phyloP scores from a whole-genome alignment of 2,888 invertebrate species.

The Tetranychus truncatus region DNA sequence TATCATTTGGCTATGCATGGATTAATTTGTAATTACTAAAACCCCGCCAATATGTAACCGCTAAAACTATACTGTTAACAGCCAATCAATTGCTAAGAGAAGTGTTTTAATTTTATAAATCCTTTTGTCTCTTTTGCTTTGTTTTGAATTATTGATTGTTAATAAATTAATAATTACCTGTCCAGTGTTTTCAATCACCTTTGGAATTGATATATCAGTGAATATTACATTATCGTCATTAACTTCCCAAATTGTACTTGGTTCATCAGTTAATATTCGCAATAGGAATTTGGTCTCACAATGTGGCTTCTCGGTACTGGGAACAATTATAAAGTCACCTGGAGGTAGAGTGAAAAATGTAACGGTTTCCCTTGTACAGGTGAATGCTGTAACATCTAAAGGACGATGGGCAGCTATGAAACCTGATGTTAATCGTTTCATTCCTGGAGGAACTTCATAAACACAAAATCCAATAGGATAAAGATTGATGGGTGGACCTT shows the following conservation, averaged over 20 bases:
- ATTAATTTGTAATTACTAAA: no score
- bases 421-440: conserved; percentile 43
- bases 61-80: not conserved
- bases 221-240: conserved; percentile 55
- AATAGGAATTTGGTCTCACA: conserved; percentile 51
- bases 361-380: conserved; percentile 47
- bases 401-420: conserved; percentile 46
- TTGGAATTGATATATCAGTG: conserved; percentile 45
- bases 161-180: conserved; percentile 36
- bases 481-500: not conserved
- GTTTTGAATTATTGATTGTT: not conserved
- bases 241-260: conserved; percentile 55
- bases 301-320: conserved; percentile 47
- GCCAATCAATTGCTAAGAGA: not conserved
- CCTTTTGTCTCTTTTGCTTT: no score
- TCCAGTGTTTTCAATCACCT: conserved; percentile 44
- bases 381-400: conserved; percentile 48
- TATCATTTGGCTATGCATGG: no score
- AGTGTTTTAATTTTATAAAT: not conserved
- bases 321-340: conserved; percentile 53
- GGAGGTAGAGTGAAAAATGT: conserved; percentile 54
- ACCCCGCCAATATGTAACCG: no score
- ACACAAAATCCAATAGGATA: conserved; percentile 18
- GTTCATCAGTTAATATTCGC: conserved; percentile 51
- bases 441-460: conserved; percentile 39